A percentile compares a stretch with the other conserved stretches of the same genome.
Conservation (phyloP, 2,888 invertebrate species). For the Cerceris ruficornis region DNA sequence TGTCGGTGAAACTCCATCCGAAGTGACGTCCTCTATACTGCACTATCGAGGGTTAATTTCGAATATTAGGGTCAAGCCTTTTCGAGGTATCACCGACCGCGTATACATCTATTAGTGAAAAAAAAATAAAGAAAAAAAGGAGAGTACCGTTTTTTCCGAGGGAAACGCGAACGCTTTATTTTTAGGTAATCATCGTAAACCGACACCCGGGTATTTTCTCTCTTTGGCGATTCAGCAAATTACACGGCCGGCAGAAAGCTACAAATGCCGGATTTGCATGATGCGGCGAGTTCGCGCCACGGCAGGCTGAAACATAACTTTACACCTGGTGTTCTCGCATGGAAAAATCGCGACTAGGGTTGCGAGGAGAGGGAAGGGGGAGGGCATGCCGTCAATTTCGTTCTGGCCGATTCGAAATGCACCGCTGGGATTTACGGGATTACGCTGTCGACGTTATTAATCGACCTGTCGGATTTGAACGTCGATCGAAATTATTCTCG, state of each 20-base stretch:
- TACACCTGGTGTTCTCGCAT: constrained; percentile 11
- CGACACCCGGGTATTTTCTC: not conserved
- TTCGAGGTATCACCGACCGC: no score
- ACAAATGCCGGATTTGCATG: constrained; percentile 20
- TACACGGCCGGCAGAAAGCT: constrained; percentile 1
- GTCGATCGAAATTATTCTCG: not conserved
- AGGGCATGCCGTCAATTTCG: no score
- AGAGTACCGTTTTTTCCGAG: not conserved
- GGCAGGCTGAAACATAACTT: constrained; percentile 29
- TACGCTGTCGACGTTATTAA: not conserved
- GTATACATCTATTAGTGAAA: not conserved
- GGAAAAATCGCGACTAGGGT: not conserved
- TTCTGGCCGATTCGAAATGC: no score
- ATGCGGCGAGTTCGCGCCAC: constrained; percentile 25
- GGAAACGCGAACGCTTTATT: not conserved
- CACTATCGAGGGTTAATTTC: no score
- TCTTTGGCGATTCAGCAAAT: constrained; percentile 7
- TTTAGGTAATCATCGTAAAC: not conserved
- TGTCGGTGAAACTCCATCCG: no score
- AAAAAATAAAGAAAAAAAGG: not conserved
- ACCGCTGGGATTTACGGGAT: no score
- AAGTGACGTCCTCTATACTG: no score
- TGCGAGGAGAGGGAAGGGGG: not conserved
- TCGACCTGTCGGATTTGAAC: not conserved
- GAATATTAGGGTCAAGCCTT: no score